A percentile compares a stretch with the other conserved stretches of the same genome.
These are phyloP conservation scores for Abramis brama DNA, from an alignment of 2,113 vertebrate genomes.

Conservation along the genomic window DNA sequence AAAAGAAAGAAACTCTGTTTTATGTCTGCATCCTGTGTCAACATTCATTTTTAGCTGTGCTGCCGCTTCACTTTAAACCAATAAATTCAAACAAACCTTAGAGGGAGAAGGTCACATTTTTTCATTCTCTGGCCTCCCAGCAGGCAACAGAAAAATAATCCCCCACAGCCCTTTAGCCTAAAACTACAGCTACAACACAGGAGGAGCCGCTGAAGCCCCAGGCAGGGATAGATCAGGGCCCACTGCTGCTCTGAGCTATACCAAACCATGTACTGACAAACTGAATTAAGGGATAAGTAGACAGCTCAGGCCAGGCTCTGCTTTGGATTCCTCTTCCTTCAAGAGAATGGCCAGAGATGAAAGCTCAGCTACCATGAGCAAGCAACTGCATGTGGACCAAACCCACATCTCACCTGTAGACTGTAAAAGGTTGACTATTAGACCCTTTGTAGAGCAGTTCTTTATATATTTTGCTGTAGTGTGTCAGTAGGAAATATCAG, in stretches of 20 bases:
- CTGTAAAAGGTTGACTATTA: conserved; percentile 13
- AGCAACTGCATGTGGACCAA: neutral
- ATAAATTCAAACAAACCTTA: conserved; percentile 56
- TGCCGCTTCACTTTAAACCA: conserved; percentile 54
- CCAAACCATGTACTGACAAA: conserved; percentile 54
- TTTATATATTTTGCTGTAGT: no score
- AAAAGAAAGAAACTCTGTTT: conserved; percentile 34
- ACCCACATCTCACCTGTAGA: conserved; percentile 5
- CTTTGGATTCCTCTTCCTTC: conserved; percentile 52
- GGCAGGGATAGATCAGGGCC: conserved; percentile 37
- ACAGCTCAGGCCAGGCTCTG: conserved; percentile 51
- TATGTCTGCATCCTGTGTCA: conserved; percentile 42
- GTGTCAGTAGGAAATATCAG: no score
- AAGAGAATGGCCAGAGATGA: conserved; percentile 44
- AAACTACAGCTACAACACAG: conserved; percentile 38
- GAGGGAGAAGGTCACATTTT: conserved; percentile 50
- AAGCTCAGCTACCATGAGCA: conserved; percentile 31
- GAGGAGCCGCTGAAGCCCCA: conserved; percentile 31
- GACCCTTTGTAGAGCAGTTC: conserved; percentile 9
- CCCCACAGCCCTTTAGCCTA: conserved; percentile 38
- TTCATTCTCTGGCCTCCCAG: conserved; percentile 47
- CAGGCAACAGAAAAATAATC: conserved; percentile 54
- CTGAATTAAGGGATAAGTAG: conserved; percentile 57
- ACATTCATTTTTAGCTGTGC: conserved; percentile 42
- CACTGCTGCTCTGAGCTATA: conserved; percentile 42